Evolutionary conservation across 2,888 invertebrate species (phyloP).

Genomic region (Calliphora vomitoria): DNA sequence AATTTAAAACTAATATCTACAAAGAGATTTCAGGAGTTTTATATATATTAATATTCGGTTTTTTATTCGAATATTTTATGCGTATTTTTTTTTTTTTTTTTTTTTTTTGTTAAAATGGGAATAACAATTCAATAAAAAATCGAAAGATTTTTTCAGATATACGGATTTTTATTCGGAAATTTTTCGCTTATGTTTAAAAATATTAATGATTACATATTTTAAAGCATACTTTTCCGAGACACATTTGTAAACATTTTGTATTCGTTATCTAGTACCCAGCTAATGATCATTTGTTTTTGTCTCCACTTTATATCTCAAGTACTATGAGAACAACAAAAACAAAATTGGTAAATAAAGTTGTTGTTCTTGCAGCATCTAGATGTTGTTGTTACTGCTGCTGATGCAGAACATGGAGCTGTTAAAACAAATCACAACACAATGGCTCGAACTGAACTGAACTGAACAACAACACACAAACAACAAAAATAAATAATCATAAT

Average conservation of each 20-base stretch:
- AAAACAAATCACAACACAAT: slow-evolving; percentile 55
- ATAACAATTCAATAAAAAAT: too few species aligned
- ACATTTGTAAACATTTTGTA: background rate
- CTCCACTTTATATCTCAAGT: background rate
- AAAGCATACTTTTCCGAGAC: too few species aligned
- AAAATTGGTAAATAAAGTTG: slow-evolving; percentile 8
- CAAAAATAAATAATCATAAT: slow-evolving; percentile 23
- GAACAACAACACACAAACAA: background rate
- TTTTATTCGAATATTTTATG: too few species aligned
- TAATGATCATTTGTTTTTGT: background rate
- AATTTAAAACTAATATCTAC: too few species aligned
- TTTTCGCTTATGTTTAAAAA: too few species aligned
- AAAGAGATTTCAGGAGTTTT: too few species aligned
- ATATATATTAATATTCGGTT: too few species aligned
- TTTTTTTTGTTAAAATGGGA: too few species aligned
- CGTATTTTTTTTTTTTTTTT: too few species aligned
- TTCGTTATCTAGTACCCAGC: background rate
- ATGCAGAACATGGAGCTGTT: slow-evolving; percentile 24
- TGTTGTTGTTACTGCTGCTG: background rate
- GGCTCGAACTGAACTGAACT: slow-evolving; percentile 15
- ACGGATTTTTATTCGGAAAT: too few species aligned
- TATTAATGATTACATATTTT: too few species aligned
- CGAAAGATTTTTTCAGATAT: too few species aligned
- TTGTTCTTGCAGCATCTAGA: slow-evolving; percentile 12
- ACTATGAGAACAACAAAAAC: background rate